Evolutionary conservation across 2,797 vertebrate species (phyloP).

Genomic region (Channa striata): DNA sequence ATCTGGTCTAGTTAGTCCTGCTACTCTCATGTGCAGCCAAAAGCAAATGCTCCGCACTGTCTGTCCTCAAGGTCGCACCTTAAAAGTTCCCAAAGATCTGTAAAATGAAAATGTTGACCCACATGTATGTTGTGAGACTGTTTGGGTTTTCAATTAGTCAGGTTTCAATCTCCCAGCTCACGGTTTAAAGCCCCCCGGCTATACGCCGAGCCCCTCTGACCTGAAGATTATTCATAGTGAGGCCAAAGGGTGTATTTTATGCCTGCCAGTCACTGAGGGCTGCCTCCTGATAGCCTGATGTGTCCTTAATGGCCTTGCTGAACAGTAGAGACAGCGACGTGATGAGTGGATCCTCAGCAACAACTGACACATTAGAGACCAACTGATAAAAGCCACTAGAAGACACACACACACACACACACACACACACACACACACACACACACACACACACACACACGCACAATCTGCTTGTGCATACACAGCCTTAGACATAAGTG

Average conservation of each 20-base stretch:
- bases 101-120: constrained; percentile 34
- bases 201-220: constrained; percentile 53
- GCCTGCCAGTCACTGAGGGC: constrained; percentile 64
- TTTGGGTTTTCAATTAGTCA: constrained; percentile 54
- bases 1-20: constrained; percentile 48
- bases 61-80: constrained; percentile 8
- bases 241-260: constrained; percentile 75
- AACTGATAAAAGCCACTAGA: constrained; percentile 68
- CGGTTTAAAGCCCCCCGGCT: constrained; percentile 51
- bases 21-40: constrained; percentile 13
- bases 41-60: constrained; percentile 7
- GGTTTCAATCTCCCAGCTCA: constrained; percentile 45
- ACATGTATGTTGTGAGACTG: constrained; percentile 47
- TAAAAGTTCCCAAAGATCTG: constrained; percentile 11
- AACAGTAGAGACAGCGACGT: constrained; percentile 68
- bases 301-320: constrained; percentile 75
- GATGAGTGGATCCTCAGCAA: constrained; percentile 76
- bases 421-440: constrained; percentile 25
- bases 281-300: constrained; percentile 71
- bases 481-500: constrained; percentile 53
- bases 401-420: constrained; percentile 2
- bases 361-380: constrained; percentile 72
- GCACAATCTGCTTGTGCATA: constrained; percentile 34
- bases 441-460: constrained; percentile 17
- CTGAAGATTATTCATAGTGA: constrained; percentile 72